phyloP scores from a whole-genome alignment of 2,888 invertebrate species.

The Rhagonycha lutea region DNA sequence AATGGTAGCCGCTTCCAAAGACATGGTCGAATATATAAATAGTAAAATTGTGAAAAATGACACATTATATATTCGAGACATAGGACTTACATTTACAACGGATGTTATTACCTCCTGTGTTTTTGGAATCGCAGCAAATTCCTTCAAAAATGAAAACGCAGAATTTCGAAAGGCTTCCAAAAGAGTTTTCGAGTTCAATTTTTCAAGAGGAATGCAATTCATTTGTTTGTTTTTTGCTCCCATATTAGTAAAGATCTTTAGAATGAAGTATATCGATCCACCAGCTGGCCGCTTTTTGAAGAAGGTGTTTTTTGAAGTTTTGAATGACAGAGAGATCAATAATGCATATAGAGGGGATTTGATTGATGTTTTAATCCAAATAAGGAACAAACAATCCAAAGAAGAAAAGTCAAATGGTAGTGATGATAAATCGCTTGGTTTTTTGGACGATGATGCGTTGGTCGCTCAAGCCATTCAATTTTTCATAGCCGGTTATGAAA shows the following conservation, averaged over 20 bases:
- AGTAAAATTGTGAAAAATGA: conserved; percentile 44
- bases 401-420: not conserved
- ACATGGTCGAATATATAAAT: conserved; percentile 45
- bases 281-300: conserved; percentile 40
- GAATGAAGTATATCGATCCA: conserved; percentile 39
- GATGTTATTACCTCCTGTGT: conserved; percentile 56
- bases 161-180: conserved; percentile 49
- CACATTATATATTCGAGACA: conserved; percentile 44
- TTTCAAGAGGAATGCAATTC: conserved; percentile 36
- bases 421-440: not conserved
- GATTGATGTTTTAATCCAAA: conserved; percentile 40
- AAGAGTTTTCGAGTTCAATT: conserved; percentile 44
- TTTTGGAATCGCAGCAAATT: conserved; percentile 54
- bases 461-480: conserved; percentile 51
- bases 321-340: conserved; percentile 37
- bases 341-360: conserved; percentile 44
- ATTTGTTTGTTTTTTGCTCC: conserved; percentile 41
- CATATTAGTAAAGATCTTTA: conserved; percentile 36
- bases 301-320: conserved; percentile 41
- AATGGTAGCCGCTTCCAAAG: conserved; percentile 50
- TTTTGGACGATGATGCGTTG: conserved; percentile 2
- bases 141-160: conserved; percentile 48
- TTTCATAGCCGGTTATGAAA: conserved; percentile 55
- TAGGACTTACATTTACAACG: conserved; percentile 51
- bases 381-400: not conserved